Conservation (phyloP, 1,140 invertebrate genomes). For the Drosophila chauvacae region DNA sequence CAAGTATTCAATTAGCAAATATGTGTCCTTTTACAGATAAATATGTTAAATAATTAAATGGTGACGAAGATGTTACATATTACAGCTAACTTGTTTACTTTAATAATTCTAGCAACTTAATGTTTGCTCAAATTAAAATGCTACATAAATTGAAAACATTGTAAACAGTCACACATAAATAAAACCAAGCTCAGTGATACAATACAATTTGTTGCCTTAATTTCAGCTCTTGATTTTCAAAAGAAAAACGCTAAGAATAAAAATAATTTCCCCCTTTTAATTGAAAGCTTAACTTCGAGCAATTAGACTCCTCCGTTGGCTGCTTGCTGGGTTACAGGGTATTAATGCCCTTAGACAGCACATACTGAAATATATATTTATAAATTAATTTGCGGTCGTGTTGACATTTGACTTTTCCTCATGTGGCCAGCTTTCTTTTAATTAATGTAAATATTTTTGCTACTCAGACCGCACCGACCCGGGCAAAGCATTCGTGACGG, state of each 20-base stretch:
- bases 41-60: neutral
- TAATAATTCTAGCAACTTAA: neutral
- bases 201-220: neutral
- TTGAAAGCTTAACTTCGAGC: slow-evolving; percentile 1
- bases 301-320: neutral
- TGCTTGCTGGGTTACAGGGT: slow-evolving; percentile 24
- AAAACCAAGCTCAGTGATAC: neutral
- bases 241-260: neutral
- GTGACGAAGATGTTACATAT: neutral
- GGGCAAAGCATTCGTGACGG: slow-evolving; percentile 16
- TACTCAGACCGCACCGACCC: slow-evolving; percentile 8
- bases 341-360: slow-evolving; percentile 33
- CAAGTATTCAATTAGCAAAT: neutral
- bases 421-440: slow-evolving; percentile 64
- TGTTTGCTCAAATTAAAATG: neutral
- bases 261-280: neutral
- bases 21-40: neutral
- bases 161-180: neutral
- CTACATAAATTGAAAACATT: neutral
- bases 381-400: slow-evolving; percentile 71
- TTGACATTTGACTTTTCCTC: slow-evolving; percentile 76
- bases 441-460: slow-evolving; percentile 72
- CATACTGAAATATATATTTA: slow-evolving; percentile 40
- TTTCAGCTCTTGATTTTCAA: neutral
- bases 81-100: too few relatives aligned